A percentile compares a stretch with the other conserved stretches of the same genome.
These are phyloP conservation scores for Eremophila alpestris DNA, from an alignment of 2,797 vertebrate genomes.

Conservation along the genomic window DNA sequence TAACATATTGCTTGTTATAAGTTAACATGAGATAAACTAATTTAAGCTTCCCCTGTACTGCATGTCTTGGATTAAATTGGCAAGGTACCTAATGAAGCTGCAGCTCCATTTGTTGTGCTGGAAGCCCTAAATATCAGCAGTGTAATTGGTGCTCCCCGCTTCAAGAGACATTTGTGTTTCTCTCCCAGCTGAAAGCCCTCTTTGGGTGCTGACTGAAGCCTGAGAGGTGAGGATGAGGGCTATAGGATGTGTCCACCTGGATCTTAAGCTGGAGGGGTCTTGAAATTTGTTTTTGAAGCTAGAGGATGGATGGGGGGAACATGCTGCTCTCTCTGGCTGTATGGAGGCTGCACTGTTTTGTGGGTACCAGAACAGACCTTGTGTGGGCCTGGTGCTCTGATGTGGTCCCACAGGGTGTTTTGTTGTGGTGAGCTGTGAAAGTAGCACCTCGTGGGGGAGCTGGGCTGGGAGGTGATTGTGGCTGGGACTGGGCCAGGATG, in stretches of 20 bases:
- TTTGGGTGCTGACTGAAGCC: background rate
- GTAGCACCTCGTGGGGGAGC: fast-evolving
- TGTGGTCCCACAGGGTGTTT: background rate
- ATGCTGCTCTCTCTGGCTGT: background rate
- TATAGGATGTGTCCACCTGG: background rate
- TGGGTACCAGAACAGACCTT: background rate
- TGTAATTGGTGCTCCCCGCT: constrained; percentile 27
- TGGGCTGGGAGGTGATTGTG: background rate
- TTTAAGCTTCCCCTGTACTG: constrained; percentile 60
- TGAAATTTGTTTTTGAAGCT: background rate
- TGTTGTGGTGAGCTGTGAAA: background rate
- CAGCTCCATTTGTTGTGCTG: constrained; percentile 47
- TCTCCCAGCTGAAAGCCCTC: background rate
- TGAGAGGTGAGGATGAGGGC: background rate
- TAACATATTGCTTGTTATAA: constrained; percentile 30
- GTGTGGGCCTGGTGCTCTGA: background rate
- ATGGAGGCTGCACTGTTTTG: background rate
- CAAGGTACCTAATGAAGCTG: constrained; percentile 53
- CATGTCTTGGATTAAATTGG: constrained; percentile 60
- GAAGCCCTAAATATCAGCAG: constrained; percentile 65
- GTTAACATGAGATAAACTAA: constrained; percentile 35
- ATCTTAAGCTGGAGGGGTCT: background rate
- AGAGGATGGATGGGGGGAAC: fast-evolving
- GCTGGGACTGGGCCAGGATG: background rate
- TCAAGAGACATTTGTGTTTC: background rate